A percentile compares a stretch with the other conserved stretches of the same genome.
Conservation (phyloP, 2,888 invertebrate genomes). For the Andrena marginata region DNA sequence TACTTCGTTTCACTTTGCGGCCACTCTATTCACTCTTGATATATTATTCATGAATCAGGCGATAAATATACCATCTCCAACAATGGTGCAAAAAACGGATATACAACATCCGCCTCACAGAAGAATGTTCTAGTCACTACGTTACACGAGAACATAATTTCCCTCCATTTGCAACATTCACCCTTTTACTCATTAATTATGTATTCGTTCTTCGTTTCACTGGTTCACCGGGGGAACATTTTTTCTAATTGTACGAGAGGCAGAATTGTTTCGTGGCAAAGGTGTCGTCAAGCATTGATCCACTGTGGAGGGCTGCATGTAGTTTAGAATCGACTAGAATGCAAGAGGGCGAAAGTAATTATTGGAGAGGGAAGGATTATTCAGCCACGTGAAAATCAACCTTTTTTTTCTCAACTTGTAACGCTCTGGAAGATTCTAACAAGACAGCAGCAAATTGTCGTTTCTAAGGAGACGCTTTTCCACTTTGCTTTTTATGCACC, state of each 20-base stretch:
- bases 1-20: background rate
- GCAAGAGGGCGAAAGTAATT: background rate
- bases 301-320: too few relatives aligned
- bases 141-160: too few relatives aligned
- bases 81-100: background rate
- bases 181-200: background rate
- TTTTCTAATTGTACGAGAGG: background rate
- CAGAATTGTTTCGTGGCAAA: too few relatives aligned
- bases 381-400: background rate
- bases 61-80: background rate
- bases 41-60: background rate
- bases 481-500: conserved; percentile 45
- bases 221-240: background rate
- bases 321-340: background rate
- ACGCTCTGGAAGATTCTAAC: conserved; percentile 4
- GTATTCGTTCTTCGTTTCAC: too few relatives aligned
- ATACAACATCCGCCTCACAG: background rate
- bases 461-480: conserved; percentile 32
- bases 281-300: too few relatives aligned
- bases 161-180: background rate
- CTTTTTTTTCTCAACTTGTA: background rate
- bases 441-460: conserved; percentile 30
- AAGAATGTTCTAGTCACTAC: too few relatives aligned
- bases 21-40: background rate
- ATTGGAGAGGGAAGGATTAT: background rate